Percentiles rank a stretch among this genome's conserved stretches.
Evolutionary conservation across 1,140 invertebrate genomes (phyloP).

Genomic region (Psilanteris sp.): DNA sequence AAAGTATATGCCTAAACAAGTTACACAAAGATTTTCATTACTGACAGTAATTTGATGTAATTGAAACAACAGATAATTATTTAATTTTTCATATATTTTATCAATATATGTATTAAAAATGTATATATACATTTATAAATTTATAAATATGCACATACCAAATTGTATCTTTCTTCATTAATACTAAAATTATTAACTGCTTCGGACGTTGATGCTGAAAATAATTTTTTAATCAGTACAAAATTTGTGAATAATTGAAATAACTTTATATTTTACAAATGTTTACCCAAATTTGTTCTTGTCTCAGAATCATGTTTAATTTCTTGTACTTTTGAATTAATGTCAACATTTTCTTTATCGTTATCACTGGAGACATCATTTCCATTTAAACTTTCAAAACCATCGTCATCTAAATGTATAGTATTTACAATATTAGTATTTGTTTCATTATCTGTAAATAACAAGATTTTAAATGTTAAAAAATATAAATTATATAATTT

Average conservation of each 20-base stretch:
- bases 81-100: no score
- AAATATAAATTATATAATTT: no score
- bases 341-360: conserved; percentile 68
- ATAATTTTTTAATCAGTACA: neutral
- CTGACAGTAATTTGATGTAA: no score
- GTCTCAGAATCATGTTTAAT: conserved; percentile 14
- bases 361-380: conserved; percentile 87
- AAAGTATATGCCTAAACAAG: no score
- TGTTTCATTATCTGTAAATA: conserved; percentile 48
- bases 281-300: conserved; percentile 6
- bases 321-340: conserved; percentile 18
- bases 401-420: conserved; percentile 85
- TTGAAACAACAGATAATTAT: no score
- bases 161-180: conserved; percentile 64
- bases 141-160: conserved; percentile 60
- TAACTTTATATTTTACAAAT: conserved; percentile 7
- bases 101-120: no score
- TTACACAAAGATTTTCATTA: no score
- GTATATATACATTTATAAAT: no score
- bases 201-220: conserved; percentile 63
- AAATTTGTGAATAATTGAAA: neutral
- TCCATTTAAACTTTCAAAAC: conserved; percentile 91
- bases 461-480: neutral
- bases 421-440: conserved; percentile 54
- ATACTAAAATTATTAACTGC: conserved; percentile 64